Percentiles rank a stretch among this genome's conserved stretches.
phyloP scores from a whole-genome alignment of 2,113 vertebrate species.

The mouse (Mus musculus) region DNA sequence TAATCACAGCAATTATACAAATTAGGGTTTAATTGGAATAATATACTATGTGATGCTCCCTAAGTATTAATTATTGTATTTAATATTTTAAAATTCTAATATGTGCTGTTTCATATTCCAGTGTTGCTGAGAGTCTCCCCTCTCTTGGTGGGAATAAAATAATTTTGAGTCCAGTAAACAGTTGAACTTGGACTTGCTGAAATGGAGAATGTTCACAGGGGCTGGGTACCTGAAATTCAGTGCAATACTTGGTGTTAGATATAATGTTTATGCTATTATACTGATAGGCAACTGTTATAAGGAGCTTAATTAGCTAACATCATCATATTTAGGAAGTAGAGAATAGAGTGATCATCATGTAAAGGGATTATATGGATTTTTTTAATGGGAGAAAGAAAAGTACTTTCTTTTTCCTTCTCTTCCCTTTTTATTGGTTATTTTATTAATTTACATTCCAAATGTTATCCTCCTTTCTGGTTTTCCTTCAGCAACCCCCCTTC shows the following conservation, averaged over 20 bases:
- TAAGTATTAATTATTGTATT: slow-evolving; percentile 24
- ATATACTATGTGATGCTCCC: background rate
- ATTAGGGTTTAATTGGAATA: slow-evolving; percentile 9
- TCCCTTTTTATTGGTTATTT: no score
- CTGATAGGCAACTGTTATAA: background rate
- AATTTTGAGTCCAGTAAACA: background rate
- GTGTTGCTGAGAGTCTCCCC: background rate
- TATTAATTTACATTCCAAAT: no score
- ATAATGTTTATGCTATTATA: background rate
- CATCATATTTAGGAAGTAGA: background rate
- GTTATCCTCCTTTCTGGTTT: no score
- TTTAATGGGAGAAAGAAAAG: background rate
- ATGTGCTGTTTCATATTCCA: background rate
- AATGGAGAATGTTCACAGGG: background rate
- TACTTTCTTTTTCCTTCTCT: no score
- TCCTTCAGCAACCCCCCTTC: no score
- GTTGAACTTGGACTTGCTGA: background rate
- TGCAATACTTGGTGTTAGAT: background rate
- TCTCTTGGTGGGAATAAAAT: slow-evolving; percentile 22
- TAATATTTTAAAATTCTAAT: slow-evolving; percentile 51
- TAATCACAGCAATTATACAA: background rate
- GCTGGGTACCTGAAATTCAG: background rate
- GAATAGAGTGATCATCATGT: background rate
- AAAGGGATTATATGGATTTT: background rate
- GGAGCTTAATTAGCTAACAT: background rate